Evolutionary conservation across 2,113 vertebrate genomes (phyloP).

Genomic region (Oncorhynchus gorbuscha): DNA sequence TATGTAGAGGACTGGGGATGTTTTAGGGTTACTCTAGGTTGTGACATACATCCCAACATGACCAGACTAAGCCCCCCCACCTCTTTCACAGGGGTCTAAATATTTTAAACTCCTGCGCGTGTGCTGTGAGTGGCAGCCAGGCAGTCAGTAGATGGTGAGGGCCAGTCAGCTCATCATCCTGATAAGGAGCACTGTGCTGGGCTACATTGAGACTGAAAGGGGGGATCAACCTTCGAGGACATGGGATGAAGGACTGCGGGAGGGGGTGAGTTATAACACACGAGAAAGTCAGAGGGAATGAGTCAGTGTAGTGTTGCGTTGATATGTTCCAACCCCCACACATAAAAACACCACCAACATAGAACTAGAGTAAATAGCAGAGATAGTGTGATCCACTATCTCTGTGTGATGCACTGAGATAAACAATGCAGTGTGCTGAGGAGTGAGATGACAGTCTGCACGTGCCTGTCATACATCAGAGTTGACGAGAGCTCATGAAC

Average conservation of each 20-base stretch:
- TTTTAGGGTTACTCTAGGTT: too few relatives aligned
- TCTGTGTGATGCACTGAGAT: too few relatives aligned
- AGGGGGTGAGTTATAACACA: not conserved
- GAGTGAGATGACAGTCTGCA: not conserved
- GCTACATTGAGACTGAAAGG: too few relatives aligned
- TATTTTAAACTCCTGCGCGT: conserved; percentile 32
- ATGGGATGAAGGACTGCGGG: not conserved
- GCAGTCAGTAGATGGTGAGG: not conserved
- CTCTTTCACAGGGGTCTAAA: conserved; percentile 7
- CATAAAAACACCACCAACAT: not conserved
- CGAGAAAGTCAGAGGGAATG: not conserved
- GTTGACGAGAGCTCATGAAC: not conserved
- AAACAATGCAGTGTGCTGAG: not conserved
- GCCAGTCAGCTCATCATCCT: not conserved
- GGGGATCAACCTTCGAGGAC: not conserved
- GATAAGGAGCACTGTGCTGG: not conserved
- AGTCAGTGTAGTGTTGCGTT: not conserved
- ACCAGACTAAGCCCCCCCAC: not conserved
- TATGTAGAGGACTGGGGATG: not conserved
- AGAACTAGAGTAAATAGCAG: not conserved
- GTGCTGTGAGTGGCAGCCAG: not conserved
- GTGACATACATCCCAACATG: not conserved
- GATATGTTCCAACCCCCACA: not conserved
- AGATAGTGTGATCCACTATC: not conserved
- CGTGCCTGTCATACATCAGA: not conserved